Conservation (phyloP, 2,888 invertebrate species). For the Drosophila kokeensis region DNA sequence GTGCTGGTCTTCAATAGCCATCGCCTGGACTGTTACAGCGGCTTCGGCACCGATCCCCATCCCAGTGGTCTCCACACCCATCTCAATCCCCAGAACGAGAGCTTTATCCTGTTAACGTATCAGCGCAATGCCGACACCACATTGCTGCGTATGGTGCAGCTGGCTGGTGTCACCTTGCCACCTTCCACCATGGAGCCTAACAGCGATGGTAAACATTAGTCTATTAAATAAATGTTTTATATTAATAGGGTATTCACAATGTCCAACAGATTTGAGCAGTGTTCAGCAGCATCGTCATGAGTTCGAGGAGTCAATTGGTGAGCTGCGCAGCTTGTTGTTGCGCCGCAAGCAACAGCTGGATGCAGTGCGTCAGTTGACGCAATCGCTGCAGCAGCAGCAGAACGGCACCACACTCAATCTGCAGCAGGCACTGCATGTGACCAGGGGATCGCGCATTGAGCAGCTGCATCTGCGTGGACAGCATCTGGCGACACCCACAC, state of each 20-base stretch:
- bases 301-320: slow-evolving; percentile 73
- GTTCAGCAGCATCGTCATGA: slow-evolving; percentile 75
- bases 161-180: slow-evolving; percentile 41
- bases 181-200: slow-evolving; percentile 40
- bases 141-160: slow-evolving; percentile 76
- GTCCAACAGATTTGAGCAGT: slow-evolving; percentile 56
- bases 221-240: background rate
- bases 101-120: slow-evolving; percentile 72
- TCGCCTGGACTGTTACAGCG: slow-evolving; percentile 80
- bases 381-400: slow-evolving; percentile 9
- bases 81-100: slow-evolving; percentile 64
- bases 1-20: slow-evolving; percentile 74
- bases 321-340: slow-evolving; percentile 71
- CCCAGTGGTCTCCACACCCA: slow-evolving; percentile 67
- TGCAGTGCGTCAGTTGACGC: slow-evolving; percentile 55
- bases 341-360: slow-evolving; percentile 69
- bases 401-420: slow-evolving; percentile 11
- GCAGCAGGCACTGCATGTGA: slow-evolving; percentile 41
- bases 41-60: slow-evolving; percentile 59
- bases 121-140: slow-evolving; percentile 39
- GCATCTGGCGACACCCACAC: slow-evolving; percentile 71
- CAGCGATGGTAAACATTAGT: slow-evolving; percentile 44
- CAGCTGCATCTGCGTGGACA: slow-evolving; percentile 55
- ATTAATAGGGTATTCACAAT: background rate
- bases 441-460: slow-evolving; percentile 54